Evolutionary conservation across 2,888 invertebrate genomes (phyloP).

Genomic region (Agapostemon virescens): DNA sequence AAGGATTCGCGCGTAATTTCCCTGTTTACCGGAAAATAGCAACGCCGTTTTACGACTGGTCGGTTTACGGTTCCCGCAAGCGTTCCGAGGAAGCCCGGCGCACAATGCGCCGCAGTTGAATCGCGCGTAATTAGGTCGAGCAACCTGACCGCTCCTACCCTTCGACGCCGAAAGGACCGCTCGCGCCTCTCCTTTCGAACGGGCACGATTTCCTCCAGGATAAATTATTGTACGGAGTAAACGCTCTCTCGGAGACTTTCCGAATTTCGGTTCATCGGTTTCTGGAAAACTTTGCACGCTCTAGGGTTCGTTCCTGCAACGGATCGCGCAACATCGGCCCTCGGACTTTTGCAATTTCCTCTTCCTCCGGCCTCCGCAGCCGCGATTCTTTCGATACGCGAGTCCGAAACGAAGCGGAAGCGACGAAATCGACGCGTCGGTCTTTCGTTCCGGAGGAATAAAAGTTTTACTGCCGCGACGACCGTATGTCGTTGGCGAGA

Average conservation of each 20-base stretch:
- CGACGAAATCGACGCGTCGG: not conserved
- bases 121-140: not conserved
- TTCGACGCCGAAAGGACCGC: not conserved
- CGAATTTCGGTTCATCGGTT: too few species aligned
- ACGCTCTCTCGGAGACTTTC: too few species aligned
- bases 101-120: not conserved
- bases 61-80: not conserved
- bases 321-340: too few species aligned
- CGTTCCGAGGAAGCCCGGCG: too few species aligned
- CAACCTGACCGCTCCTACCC: not conserved
- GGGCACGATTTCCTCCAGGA: not conserved
- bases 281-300: too few species aligned
- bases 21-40: not conserved
- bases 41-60: not conserved
- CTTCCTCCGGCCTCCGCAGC: not conserved
- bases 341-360: not conserved
- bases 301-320: not conserved
- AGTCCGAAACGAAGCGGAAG: not conserved
- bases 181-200: not conserved
- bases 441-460: not conserved
- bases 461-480: not conserved
- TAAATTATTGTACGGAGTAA: not conserved
- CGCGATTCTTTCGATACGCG: not conserved
- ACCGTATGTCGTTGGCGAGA: not conserved
- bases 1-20: not conserved